Percentiles rank a stretch among this genome's conserved stretches.
phyloP scores from a whole-genome alignment of 92 coral and sea anemone genomes.

The Epizoanthus rinbou region DNA sequence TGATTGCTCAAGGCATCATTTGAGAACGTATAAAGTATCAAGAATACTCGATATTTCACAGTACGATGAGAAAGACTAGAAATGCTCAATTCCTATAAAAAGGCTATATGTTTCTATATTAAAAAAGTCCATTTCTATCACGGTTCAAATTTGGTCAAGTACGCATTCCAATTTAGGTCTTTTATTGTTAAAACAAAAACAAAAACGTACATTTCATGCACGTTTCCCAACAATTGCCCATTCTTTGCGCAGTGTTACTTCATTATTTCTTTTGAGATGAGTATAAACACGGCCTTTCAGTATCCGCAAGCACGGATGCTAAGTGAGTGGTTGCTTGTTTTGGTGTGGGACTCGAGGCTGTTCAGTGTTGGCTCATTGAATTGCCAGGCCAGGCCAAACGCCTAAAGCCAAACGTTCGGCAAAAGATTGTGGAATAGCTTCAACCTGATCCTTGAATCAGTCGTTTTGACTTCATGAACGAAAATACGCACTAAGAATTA shows the following conservation, averaged over 20 bases:
- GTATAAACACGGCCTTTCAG: neutral
- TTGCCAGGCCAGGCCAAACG: no score
- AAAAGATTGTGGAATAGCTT: neutral
- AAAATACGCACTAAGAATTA: neutral
- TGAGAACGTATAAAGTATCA: neutral
- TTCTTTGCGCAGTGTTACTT: constrained; percentile 9
- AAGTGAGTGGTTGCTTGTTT: neutral
- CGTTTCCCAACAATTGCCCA: neutral
- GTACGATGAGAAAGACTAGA: neutral
- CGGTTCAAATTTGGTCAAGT: constrained; percentile 7
- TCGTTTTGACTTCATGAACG: constrained; percentile 1
- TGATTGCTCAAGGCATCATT: neutral
- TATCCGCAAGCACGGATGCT: neutral
- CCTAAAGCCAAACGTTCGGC: neutral
- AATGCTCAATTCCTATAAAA: neutral
- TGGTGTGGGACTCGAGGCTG: neutral
- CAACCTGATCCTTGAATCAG: neutral
- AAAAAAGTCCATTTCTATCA: neutral
- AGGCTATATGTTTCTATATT: neutral
- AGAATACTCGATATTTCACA: neutral
- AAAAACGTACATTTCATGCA: constrained; percentile 12
- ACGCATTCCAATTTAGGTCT: neutral
- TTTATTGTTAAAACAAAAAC: constrained; percentile 19
- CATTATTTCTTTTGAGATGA: neutral
- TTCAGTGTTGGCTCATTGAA: neutral